Evolutionary conservation across 2,797 vertebrate species (phyloP).

Genomic region (Eptatretus atami): DNA sequence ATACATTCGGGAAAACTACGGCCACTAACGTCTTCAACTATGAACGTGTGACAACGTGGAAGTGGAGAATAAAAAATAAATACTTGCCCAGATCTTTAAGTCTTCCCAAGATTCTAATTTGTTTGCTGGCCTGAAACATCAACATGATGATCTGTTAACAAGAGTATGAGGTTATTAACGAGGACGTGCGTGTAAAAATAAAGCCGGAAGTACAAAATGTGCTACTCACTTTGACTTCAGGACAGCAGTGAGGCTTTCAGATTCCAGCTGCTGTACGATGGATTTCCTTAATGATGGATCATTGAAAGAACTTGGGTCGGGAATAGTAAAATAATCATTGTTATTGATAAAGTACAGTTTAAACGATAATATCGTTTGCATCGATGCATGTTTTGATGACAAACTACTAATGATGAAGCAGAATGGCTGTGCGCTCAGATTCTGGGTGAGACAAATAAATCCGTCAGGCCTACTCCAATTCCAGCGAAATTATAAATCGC

Average conservation of each 20-base stretch:
- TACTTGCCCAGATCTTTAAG: constrained; percentile 84
- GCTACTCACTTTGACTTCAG: constrained; percentile 46
- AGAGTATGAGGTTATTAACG: background rate
- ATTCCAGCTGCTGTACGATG: constrained; percentile 50
- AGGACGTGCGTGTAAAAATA: background rate
- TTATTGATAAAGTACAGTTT: background rate
- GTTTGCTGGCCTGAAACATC: constrained; percentile 36
- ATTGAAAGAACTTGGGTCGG: constrained; percentile 46
- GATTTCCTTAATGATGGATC: constrained; percentile 55
- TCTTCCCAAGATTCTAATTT: constrained; percentile 97
- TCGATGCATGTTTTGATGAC: too few relatives aligned
- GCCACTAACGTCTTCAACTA: too few relatives aligned
- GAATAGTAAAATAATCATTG: constrained; percentile 3
- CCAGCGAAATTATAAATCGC: too few relatives aligned
- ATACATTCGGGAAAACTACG: too few relatives aligned
- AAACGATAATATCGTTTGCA: too few relatives aligned
- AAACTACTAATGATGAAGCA: too few relatives aligned
- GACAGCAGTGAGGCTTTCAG: constrained; percentile 52
- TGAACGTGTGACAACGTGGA: too few relatives aligned
- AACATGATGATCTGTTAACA: constrained; percentile 3
- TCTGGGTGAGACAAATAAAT: too few relatives aligned
- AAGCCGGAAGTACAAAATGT: background rate
- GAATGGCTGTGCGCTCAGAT: too few relatives aligned
- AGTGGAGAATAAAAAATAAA: background rate
- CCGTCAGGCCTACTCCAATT: too few relatives aligned